A percentile compares a stretch with the other conserved stretches of the same genome.
phyloP scores from a whole-genome alignment of 2,797 vertebrate genomes.

The Sitta carolinensis region DNA sequence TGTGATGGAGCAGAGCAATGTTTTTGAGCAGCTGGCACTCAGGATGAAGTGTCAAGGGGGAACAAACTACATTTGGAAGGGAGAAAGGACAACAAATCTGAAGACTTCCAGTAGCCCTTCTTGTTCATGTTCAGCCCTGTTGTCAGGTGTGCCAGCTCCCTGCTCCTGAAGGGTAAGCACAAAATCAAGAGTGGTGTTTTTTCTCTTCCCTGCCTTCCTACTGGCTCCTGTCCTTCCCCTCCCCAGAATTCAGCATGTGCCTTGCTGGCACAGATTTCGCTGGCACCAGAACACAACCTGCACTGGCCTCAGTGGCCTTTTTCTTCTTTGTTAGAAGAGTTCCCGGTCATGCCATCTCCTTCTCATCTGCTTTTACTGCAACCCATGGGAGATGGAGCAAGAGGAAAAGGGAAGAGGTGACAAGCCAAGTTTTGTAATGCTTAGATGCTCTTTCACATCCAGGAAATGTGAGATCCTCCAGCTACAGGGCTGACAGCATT shows the following conservation, averaged over 20 bases:
- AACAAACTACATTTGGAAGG: background rate
- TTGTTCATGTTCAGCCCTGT: background rate
- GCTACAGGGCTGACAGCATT: background rate
- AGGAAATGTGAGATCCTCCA: constrained; percentile 12
- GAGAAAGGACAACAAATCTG: background rate
- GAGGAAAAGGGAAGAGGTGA: background rate
- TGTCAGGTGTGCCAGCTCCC: background rate
- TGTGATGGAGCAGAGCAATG: background rate
- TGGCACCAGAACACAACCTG: background rate
- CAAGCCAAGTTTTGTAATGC: background rate
- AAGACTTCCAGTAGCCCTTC: background rate
- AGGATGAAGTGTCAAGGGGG: background rate
- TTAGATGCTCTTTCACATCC: constrained; percentile 24
- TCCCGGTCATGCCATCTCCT: background rate
- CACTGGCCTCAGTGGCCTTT: background rate
- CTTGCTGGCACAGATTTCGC: background rate
- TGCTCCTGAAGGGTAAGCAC: background rate
- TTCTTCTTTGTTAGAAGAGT: background rate
- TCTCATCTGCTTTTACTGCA: background rate
- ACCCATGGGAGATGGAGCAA: background rate
- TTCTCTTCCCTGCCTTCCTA: background rate
- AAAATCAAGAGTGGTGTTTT: background rate
- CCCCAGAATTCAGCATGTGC: background rate
- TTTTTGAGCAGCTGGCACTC: background rate
- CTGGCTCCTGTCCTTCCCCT: background rate